Evolutionary conservation across 37 sponge, comb jelly and placozoan species (phyloP), one percentile per base, ranked within the genome.

Genomic region (Agelas oroides): DNA sequence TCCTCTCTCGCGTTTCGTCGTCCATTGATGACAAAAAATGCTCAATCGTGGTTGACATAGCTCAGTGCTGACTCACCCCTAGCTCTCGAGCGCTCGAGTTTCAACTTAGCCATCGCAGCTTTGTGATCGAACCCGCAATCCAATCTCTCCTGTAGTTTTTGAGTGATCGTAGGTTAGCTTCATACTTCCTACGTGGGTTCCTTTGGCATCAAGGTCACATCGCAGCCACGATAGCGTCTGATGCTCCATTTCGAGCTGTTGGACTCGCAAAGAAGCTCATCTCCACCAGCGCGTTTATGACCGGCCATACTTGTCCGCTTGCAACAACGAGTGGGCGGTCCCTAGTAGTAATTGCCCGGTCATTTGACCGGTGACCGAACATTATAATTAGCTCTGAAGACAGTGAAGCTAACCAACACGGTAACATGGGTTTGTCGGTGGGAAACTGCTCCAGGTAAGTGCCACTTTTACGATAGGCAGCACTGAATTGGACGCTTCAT

Each of bases 121-220:
- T 66, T 80, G 57, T 80, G 80, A 30, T 76, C 31, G 69, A 80
- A 54, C 80, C 69, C 19, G 5, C 52, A 53, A 80, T 80, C 80
- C 80, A 80, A 21, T 28, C 69, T 27, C 60, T 52, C 55, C 28
- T 52, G 63, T 61, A 61, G 65, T 62, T 78, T 35, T 78, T 78
- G 12, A 53, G 56, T 18, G 76, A 75, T 16, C 18, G 21, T 27
- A 75, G 0, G 58, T 75, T 53, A 1, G 28, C 32, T 53, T 75
- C 58, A 58, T 75, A 75, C 76, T 57, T 75, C 59, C 19, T 75
- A 77, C 78, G 40, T 77, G 78, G 64, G 64, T 60, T 34, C 63
- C 63, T 33, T 77, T 60, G 62, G n/a, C 41, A 77, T 77, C 64
- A n/a, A 37, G 62, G 41, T 30, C 40, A 60, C 64, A 77, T 34